Evolutionary conservation across 1,140 invertebrate genomes (phyloP), one percentile per base, ranked within the genome.

Genomic region (Halyomorpha halys): DNA sequence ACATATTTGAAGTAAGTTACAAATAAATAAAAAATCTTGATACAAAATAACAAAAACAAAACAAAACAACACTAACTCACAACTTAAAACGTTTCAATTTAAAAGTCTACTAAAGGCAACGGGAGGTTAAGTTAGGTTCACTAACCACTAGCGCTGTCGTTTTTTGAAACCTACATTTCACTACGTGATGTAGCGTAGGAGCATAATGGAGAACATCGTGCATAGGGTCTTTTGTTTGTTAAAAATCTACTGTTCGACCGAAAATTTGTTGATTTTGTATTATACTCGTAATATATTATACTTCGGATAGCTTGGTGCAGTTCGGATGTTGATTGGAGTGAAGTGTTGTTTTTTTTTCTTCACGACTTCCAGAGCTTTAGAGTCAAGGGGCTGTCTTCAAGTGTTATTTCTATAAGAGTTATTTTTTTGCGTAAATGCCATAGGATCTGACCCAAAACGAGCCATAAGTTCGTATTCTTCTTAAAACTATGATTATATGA

Each of bases 121-220:
- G 47, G 47, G n/a, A 49, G 47, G 47, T 49, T 49, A 49, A 13
- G 11, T 19, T 4, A 49, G 47, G 47, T 49, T 49, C 47, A n/a
- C 47, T 18, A 49, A 2, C 15, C 23, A 56, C 53, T 56, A 56
- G 53, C 53, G 53, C 53, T 56, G 53, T 23, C n/a, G n/a, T 21
- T 19, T 56, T 16, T 16, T 16, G 53, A 21, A 56, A 56, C 53
- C 15, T 15, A 21, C 53, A 56, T 56, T 56, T 56, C 53, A 56
- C 53, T 56, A 56, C 53, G 53, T 56, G 53, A 19, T 16, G 23
- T 56, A 19, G 23, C 19, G 14, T 3, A 56, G 23, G 53, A 23
- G 14, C 53, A 23, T 56, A 56, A 56, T 56, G 53, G 53, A 56
- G 53, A 56, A 56, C 53, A 27, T 23, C 23, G 6, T 21, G 19